Conservation (phyloP, 2,113 vertebrate species). For the Loxodonta africana region DNA sequence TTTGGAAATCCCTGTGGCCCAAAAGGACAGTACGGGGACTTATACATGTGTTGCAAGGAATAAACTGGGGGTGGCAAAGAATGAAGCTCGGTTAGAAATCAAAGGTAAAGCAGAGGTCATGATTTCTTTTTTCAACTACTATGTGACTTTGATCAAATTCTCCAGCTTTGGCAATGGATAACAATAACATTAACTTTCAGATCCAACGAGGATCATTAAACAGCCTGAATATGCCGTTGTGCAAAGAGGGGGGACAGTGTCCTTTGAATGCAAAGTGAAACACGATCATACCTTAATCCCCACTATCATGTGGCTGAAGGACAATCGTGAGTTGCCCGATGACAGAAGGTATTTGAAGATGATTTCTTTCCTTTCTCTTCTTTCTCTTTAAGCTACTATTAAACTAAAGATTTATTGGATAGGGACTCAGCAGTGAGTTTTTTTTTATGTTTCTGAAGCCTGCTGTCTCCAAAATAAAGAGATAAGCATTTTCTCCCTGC, state of each 20-base stretch:
- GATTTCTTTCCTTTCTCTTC: slow-evolving; percentile 66
- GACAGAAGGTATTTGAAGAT: slow-evolving; percentile 92
- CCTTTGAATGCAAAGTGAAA: slow-evolving; percentile 96
- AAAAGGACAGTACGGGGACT: slow-evolving; percentile 91
- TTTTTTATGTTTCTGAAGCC: slow-evolving; percentile 39
- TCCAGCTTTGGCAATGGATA: slow-evolving; percentile 71
- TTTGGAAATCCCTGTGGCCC: slow-evolving; percentile 94
- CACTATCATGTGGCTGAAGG: slow-evolving; percentile 94
- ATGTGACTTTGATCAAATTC: slow-evolving; percentile 53
- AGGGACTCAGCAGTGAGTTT: neutral
- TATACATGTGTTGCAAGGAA: slow-evolving; percentile 97
- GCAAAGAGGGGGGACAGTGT: slow-evolving; percentile 91
- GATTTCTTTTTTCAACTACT: neutral
- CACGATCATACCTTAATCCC: slow-evolving; percentile 93
- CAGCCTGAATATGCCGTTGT: slow-evolving; percentile 94
- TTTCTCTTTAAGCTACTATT: slow-evolving; percentile 46
- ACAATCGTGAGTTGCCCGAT: slow-evolving; percentile 92
- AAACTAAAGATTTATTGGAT: neutral
- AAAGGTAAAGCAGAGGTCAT: slow-evolving; percentile 92
- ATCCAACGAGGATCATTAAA: slow-evolving; percentile 96
- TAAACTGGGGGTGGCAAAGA: slow-evolving; percentile 92
- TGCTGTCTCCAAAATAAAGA: slow-evolving; percentile 33
- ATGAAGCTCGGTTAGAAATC: slow-evolving; percentile 95
- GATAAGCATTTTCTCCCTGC: slow-evolving; percentile 2
- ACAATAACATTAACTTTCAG: slow-evolving; percentile 89